A percentile compares a stretch with the other conserved stretches of the same genome.
Conservation (phyloP, 2,797 vertebrate genomes). For the Ctenopoma multispine region DNA sequence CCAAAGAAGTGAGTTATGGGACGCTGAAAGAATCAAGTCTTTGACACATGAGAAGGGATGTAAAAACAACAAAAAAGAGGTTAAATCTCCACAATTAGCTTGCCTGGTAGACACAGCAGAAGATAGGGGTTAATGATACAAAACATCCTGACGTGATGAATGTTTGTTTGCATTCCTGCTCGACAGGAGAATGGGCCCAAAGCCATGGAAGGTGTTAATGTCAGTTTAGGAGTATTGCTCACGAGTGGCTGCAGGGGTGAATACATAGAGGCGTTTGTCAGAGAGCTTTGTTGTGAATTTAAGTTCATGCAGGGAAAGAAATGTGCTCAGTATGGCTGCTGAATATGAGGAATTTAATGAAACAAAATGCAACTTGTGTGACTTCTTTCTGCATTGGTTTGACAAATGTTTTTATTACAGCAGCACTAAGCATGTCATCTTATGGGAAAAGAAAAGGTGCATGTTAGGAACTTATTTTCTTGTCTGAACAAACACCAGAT, state of each 20-base stretch:
- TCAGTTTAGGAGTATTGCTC: slow-evolving; percentile 59
- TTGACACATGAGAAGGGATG: slow-evolving; percentile 69
- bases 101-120: slow-evolving; percentile 51
- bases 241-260: slow-evolving; percentile 42
- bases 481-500: slow-evolving; percentile 32
- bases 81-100: slow-evolving; percentile 56
- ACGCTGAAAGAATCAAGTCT: slow-evolving; percentile 78
- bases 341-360: slow-evolving; percentile 37
- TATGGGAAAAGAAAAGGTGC: not conserved
- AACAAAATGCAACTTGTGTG: slow-evolving; percentile 4
- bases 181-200: slow-evolving; percentile 73
- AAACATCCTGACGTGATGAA: slow-evolving; percentile 75
- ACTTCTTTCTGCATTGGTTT: slow-evolving; percentile 1
- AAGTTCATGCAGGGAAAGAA: slow-evolving; percentile 25
- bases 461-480: not conserved
- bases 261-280: slow-evolving; percentile 30
- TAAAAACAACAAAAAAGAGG: slow-evolving; percentile 64
- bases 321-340: slow-evolving; percentile 26
- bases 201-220: slow-evolving; percentile 77
- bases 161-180: slow-evolving; percentile 83
- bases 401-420: slow-evolving; percentile 31
- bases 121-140: slow-evolving; percentile 75
- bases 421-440: slow-evolving; percentile 17
- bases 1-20: slow-evolving; percentile 56
- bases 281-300: slow-evolving; percentile 43